A percentile compares a stretch with the other conserved stretches of the same genome.
phyloP scores from a whole-genome alignment of 2,797 vertebrate species.

The Mus spretus region DNA sequence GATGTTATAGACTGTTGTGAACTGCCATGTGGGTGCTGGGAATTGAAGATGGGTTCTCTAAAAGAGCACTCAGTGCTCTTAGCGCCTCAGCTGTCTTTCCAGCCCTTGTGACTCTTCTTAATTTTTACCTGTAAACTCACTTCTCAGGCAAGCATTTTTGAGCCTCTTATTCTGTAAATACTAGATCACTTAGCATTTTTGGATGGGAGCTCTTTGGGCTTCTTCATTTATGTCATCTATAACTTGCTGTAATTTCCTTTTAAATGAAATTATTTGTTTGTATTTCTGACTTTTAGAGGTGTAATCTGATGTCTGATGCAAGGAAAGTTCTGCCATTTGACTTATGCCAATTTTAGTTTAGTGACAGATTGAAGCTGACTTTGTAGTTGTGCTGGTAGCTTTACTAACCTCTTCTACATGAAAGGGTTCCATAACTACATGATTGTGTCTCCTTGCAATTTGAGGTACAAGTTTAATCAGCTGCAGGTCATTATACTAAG shows the following conservation, averaged over 20 bases:
- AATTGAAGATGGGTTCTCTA: background rate
- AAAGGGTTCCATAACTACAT: constrained; percentile 22
- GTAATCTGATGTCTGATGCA: constrained; percentile 32
- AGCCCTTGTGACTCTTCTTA: background rate
- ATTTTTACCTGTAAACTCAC: constrained; percentile 19
- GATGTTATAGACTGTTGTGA: background rate
- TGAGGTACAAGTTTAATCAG: constrained; percentile 48
- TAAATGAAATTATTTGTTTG: background rate
- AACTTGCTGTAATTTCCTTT: constrained; percentile 13
- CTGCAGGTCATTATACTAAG: background rate
- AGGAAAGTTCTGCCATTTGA: constrained; percentile 44
- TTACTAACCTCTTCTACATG: constrained; percentile 35
- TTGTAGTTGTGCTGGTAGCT: constrained; percentile 56
- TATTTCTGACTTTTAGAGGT: constrained; percentile 40
- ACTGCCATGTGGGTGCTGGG: background rate
- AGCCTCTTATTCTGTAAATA: constrained; percentile 63
- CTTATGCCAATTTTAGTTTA: constrained; percentile 50
- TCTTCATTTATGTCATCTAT: constrained; percentile 11
- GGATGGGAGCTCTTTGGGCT: constrained; percentile 29
- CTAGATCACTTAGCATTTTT: constrained; percentile 4
- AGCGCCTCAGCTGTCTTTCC: background rate
- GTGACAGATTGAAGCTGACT: constrained; percentile 50
- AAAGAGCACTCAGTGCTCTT: background rate
- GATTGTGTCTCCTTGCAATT: constrained; percentile 46
- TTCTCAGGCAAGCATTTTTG: constrained; percentile 39